These are phyloP conservation scores for Halocynthia aurantium DNA, from an alignment of 23 tunicate genomes.

Conservation along the genomic window DNA sequence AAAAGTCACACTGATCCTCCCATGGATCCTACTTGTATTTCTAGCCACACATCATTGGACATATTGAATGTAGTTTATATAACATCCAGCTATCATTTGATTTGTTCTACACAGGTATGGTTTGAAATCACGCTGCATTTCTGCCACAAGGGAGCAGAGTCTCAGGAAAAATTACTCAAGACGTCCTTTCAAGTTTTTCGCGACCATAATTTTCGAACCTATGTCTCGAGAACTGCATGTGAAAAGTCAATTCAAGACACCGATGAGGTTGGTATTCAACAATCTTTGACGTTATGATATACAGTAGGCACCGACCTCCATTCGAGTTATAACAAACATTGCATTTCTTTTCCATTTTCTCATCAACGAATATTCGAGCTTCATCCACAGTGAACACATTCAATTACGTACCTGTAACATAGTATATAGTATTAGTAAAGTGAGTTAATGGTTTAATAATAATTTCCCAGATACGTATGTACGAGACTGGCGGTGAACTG, in stretches of 20 bases:
- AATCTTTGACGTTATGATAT: background rate
- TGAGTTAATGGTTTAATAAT: background rate
- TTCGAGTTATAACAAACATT: background rate
- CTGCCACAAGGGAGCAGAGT: slow-evolving; percentile 81
- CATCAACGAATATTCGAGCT: too few species aligned
- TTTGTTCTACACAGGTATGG: slow-evolving; percentile 69
- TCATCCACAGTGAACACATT: too few species aligned
- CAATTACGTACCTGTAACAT: background rate
- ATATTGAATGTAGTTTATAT: background rate
- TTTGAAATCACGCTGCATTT: slow-evolving; percentile 94
- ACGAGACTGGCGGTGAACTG: slow-evolving; percentile 75
- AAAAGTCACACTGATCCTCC: too few species aligned
- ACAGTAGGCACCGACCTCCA: too few species aligned
- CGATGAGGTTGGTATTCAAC: slow-evolving; percentile 46
- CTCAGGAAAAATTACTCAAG: slow-evolving; percentile 81
- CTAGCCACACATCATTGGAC: too few species aligned
- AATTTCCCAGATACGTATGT: slow-evolving; percentile 75
- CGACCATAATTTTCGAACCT: slow-evolving; percentile 57
- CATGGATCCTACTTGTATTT: too few species aligned
- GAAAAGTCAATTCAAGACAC: slow-evolving; percentile 21
- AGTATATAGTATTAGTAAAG: background rate
- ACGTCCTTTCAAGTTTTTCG: slow-evolving; percentile 57
- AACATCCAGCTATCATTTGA: background rate
- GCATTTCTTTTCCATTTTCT: too few species aligned
- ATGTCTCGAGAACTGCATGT: slow-evolving; percentile 42